A percentile compares a stretch with the other conserved stretches of the same genome.
Evolutionary conservation across 2,888 invertebrate genomes (phyloP).

Genomic region (Chymomyza fuscimana): DNA sequence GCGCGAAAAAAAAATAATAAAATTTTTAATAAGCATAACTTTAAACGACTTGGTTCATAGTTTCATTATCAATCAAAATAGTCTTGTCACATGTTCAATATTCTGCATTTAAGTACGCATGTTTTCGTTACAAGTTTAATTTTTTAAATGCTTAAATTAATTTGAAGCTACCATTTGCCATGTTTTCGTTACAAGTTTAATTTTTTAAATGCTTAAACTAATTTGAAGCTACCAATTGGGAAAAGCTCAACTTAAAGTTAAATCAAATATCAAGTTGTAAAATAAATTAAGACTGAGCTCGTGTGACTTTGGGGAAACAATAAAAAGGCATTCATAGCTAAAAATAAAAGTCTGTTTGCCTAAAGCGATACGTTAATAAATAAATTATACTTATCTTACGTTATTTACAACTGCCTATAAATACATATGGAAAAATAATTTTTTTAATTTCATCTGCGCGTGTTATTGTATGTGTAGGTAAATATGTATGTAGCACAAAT

Average conservation of each 20-base stretch:
- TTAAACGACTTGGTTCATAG: no score
- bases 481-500: background rate
- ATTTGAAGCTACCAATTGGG: constrained; percentile 26
- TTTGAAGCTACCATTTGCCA: constrained; percentile 23
- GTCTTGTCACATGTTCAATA: no score
- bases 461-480: background rate
- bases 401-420: background rate
- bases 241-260: constrained; percentile 31
- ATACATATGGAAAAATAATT: background rate
- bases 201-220: no score
- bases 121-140: no score
- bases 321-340: constrained; percentile 11
- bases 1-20: no score
- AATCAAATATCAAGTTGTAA: constrained; percentile 33
- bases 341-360: background rate
- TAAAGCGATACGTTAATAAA: constrained; percentile 1
- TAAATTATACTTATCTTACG: constrained; percentile 4
- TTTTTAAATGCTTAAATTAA: no score
- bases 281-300: constrained; percentile 23
- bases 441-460: background rate
- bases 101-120: no score
- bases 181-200: no score
- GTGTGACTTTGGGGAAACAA: constrained; percentile 20
- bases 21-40: no score
- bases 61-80: no score